Base-by-base conservation (phyloP, 1,140 invertebrate genomes). In the Pentalonia nigronervosa region DNA sequence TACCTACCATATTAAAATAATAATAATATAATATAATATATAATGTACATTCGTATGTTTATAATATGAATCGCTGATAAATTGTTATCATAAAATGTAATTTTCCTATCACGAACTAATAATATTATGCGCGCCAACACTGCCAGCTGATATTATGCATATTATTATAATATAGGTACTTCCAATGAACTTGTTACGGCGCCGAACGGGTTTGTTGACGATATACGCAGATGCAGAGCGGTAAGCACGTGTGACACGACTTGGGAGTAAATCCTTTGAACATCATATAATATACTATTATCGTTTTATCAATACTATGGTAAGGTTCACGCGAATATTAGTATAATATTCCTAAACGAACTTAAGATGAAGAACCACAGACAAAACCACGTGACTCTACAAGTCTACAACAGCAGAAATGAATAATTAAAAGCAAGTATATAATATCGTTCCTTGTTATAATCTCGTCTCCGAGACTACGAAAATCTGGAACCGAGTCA, bases 51-150 rank as follows among this genome's bases (percentile, higher is more conserved):
- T 11, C 45, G 11, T 86, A 86, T n/a, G n/a, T 30, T 41, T 11
- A 25, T n/a, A 60, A 47, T 23, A 86, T 14, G 30, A 47, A 47
- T 47, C 84, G 45, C 41, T 47, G 84, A 87, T 87, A n/a, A 34
- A 56, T 89, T 56, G 45, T 89, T 89, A 89, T 89, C 87, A 45
- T 89, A 36, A 56, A 89, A 89, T 36, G 87, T 53, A 56, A 89
- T 89, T 89, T 56, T 89, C 50, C 87, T 56, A 89, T 89, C 87
- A 89, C 87, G 87, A 89, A 89, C 87, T 50, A 50, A 48, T 88
- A 50, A 20, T 87, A 20, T 17, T 87, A 88, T 48, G 48, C 48
- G 7, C 30, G 20, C 34, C 60, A n/a, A 67, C 60, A 67, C 60
- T 30, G 56, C 60, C 30, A 30, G 60, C 60, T 67, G 30, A 67